Percentiles rank a stretch among this genome's conserved stretches.
Evolutionary conservation across 2,888 invertebrate species (phyloP).

Genomic region (Macrophya annulata): DNA sequence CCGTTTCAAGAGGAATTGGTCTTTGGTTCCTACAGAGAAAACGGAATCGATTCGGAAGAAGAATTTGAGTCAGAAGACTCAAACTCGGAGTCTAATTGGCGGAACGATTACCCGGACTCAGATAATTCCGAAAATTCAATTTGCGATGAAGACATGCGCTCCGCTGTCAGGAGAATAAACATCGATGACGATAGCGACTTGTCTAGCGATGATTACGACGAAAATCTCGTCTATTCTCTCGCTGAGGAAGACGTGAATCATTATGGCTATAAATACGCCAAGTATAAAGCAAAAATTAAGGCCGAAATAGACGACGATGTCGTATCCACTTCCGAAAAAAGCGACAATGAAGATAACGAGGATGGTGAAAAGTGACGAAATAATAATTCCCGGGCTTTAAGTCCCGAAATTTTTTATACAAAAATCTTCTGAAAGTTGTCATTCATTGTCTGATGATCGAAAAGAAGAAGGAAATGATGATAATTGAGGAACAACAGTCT

Average conservation of each 20-base stretch:
- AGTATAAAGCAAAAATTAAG: conserved; percentile 83
- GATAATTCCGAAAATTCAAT: conserved; percentile 83
- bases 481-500: not conserved
- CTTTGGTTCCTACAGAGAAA: conserved; percentile 70
- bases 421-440: not conserved
- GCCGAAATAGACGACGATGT: conserved; percentile 65
- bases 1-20: conserved; percentile 78
- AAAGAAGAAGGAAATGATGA: not conserved
- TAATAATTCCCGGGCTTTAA: not conserved
- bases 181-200: conserved; percentile 72
- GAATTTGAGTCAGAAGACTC: conserved; percentile 85
- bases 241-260: conserved; percentile 82
- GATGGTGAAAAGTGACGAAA: conserved; percentile 28
- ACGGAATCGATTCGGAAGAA: conserved; percentile 70
- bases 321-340: not conserved
- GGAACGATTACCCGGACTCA: conserved; percentile 90
- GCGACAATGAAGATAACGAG: conserved; percentile 19
- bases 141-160: conserved; percentile 84
- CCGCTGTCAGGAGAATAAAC: conserved; percentile 80
- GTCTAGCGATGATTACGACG: conserved; percentile 79
- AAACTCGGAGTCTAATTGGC: conserved; percentile 89
- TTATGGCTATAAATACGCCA: conserved; percentile 86
- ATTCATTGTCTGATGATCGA: not conserved
- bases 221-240: conserved; percentile 75
- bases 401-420: not conserved